phyloP scores from a whole-genome alignment of 2,888 invertebrate genomes.

The Cataglyphis albicans region DNA sequence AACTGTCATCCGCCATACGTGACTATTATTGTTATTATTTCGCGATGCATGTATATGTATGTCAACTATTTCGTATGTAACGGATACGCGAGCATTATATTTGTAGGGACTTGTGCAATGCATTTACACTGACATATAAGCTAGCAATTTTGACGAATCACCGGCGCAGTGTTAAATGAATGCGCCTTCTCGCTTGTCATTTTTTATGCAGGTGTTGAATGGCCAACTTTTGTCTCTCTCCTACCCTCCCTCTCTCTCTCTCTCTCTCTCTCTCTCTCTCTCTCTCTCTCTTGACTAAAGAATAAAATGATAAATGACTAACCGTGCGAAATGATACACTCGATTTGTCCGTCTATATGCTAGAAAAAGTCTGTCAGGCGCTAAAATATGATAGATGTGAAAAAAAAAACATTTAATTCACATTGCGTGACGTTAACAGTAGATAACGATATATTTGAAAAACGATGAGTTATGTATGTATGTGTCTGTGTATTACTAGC shows the following conservation, averaged over 20 bases:
- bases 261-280: neutral
- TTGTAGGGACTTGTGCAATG: neutral
- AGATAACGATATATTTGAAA: neutral
- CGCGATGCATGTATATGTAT: neutral
- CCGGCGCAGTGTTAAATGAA: neutral
- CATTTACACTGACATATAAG: neutral
- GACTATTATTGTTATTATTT: slow-evolving; percentile 10
- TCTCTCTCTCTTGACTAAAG: neutral
- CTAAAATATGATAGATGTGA: slow-evolving; percentile 20
- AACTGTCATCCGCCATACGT: neutral
- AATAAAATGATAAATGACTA: slow-evolving; percentile 40
- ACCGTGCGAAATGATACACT: slow-evolving; percentile 20
- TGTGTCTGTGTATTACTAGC: neutral
- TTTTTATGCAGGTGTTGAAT: neutral
- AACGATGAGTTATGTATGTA: neutral
- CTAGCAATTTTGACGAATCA: slow-evolving; percentile 16
- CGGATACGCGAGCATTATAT: neutral
- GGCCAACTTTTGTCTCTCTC: neutral
- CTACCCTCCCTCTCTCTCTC: neutral
- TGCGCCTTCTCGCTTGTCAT: slow-evolving; percentile 15
- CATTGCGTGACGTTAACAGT: neutral
- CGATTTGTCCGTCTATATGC: slow-evolving; percentile 27
- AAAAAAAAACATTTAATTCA: neutral
- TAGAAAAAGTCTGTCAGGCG: neutral
- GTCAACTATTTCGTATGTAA: neutral